These are phyloP conservation scores for Tinamus guttatus DNA, from an alignment of 2,113 vertebrate genomes.

Conservation along the genomic window DNA sequence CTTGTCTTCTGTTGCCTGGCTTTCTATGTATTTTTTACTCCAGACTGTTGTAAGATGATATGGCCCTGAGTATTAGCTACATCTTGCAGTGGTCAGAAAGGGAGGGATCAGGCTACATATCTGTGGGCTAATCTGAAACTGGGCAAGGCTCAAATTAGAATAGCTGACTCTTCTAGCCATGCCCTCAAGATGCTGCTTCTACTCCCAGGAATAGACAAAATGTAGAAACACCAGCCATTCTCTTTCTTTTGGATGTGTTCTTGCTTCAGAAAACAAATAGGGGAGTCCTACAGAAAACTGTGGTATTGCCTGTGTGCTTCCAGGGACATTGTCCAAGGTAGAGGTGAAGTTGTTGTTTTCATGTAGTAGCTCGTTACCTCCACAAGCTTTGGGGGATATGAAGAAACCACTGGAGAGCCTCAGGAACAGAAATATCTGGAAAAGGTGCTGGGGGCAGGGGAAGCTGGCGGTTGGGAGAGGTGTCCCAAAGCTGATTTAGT, in stretches of 20 bases:
- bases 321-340: neutral
- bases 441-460: neutral
- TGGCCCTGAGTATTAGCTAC: rapidly evolving
- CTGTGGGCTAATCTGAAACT: neutral
- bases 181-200: neutral
- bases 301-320: neutral
- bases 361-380: neutral
- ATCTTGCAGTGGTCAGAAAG: neutral
- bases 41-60: too few species aligned
- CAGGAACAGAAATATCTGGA: neutral
- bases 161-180: neutral
- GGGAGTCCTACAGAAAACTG: neutral
- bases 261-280: neutral
- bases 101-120: neutral
- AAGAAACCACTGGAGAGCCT: neutral
- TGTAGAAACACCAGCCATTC: neutral
- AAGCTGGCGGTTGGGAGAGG: neutral
- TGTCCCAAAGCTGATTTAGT: neutral
- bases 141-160: neutral
- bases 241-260: neutral
- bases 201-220: neutral
- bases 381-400: neutral
- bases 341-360: neutral
- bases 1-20: neutral
- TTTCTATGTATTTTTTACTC: neutral